These are phyloP conservation scores for Psittacula derbiana DNA, from an alignment of 2,797 vertebrate species.

Conservation along the genomic window DNA sequence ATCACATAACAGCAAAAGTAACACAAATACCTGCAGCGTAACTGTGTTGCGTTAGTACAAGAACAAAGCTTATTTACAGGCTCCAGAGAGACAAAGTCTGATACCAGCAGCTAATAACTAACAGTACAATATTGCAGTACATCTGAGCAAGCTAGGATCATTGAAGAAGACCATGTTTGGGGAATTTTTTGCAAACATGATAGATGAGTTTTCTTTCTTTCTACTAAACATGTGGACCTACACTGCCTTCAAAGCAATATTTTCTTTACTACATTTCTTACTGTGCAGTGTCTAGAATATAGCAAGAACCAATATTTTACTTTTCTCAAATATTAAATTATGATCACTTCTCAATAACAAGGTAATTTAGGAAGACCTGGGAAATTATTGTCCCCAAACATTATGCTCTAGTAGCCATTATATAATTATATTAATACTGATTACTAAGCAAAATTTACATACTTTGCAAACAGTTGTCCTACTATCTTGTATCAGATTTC, in stretches of 20 bases:
- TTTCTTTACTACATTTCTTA: background rate
- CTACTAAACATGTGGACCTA: constrained; percentile 52
- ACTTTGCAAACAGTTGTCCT: background rate
- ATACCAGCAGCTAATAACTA: constrained; percentile 14
- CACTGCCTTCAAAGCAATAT: constrained; percentile 12
- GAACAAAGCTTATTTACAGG: constrained; percentile 20
- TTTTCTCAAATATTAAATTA: background rate
- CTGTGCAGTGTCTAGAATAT: background rate
- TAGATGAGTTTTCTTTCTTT: constrained; percentile 70
- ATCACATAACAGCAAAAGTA: background rate
- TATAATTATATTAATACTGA: background rate
- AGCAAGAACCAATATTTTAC: background rate
- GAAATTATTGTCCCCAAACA: background rate
- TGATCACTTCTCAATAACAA: background rate
- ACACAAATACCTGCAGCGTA: background rate
- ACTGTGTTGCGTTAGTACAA: background rate
- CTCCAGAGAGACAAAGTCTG: background rate
- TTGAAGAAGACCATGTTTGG: background rate
- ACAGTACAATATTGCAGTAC: background rate
- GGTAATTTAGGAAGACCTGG: background rate
- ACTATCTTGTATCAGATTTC: background rate
- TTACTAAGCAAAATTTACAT: background rate
- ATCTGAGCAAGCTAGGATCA: background rate
- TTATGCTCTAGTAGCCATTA: background rate
- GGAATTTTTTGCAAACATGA: constrained; percentile 68